phyloP scores from a whole-genome alignment of 2,113 vertebrate species.

The Pachycephala philippinensis region DNA sequence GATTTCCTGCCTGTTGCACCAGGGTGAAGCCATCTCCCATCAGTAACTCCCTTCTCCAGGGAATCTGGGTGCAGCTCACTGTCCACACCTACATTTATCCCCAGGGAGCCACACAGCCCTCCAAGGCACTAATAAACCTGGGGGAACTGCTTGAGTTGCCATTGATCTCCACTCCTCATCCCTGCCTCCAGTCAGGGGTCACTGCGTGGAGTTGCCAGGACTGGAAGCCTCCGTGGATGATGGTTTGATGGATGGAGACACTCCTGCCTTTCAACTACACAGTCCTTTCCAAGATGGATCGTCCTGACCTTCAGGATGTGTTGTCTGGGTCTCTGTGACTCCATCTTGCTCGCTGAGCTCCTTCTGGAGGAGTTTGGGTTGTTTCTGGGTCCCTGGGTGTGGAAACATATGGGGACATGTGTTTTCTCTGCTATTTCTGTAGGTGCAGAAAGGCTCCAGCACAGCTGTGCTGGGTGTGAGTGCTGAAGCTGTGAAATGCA shows the following conservation, averaged over 20 bases:
- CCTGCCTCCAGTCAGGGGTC: background rate
- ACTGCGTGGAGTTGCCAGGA: background rate
- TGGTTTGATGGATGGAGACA: background rate
- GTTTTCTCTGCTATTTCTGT: background rate
- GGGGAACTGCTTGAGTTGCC: background rate
- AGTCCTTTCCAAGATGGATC: background rate
- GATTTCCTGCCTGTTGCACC: constrained; percentile 20
- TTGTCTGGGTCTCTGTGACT: background rate
- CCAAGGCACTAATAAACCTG: background rate
- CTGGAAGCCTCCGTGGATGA: background rate
- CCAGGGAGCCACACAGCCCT: background rate
- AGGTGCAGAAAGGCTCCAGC: background rate
- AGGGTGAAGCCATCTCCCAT: background rate
- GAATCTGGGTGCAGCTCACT: background rate
- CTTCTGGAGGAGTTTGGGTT: background rate
- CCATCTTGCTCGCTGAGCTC: background rate
- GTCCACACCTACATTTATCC: background rate
- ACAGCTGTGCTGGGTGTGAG: background rate
- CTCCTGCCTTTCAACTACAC: background rate
- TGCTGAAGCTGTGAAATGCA: background rate
- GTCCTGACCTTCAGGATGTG: background rate
- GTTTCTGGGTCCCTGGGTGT: background rate
- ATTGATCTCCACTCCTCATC: background rate
- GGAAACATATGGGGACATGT: background rate
- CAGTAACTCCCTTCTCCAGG: background rate